Percentiles rank a stretch among this genome's conserved stretches.
Conservation (phyloP, 2,113 vertebrate species). For the Pelvicachromis taeniatus region DNA sequence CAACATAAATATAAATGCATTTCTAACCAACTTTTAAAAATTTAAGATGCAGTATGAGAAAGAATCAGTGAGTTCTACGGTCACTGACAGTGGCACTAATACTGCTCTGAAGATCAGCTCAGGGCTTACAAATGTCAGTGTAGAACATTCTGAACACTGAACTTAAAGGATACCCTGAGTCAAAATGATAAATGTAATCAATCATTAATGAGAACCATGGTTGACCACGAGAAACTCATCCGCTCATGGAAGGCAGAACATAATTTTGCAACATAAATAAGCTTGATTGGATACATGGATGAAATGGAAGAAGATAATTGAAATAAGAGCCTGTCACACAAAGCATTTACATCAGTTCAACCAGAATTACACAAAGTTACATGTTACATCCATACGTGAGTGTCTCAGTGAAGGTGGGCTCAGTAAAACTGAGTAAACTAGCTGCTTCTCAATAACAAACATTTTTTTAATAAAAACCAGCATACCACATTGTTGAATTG, state of each 20-base stretch:
- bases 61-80: background rate
- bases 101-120: background rate
- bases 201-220: background rate
- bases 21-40: background rate
- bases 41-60: background rate
- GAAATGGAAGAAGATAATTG: background rate
- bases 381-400: background rate
- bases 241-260: background rate
- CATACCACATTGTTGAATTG: background rate
- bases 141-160: background rate
- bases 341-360: background rate
- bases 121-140: background rate
- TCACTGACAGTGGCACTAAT: fast-evolving
- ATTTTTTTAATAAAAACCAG: background rate
- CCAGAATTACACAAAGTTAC: background rate
- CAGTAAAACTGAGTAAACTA: background rate
- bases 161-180: background rate
- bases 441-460: background rate
- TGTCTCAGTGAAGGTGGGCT: background rate
- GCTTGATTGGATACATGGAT: background rate
- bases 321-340: background rate
- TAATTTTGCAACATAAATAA: background rate
- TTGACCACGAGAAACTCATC: background rate
- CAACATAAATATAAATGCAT: background rate
- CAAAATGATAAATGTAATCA: background rate